phyloP scores from a whole-genome alignment of 2,113 vertebrate species.

The Nesoenas mayeri region DNA sequence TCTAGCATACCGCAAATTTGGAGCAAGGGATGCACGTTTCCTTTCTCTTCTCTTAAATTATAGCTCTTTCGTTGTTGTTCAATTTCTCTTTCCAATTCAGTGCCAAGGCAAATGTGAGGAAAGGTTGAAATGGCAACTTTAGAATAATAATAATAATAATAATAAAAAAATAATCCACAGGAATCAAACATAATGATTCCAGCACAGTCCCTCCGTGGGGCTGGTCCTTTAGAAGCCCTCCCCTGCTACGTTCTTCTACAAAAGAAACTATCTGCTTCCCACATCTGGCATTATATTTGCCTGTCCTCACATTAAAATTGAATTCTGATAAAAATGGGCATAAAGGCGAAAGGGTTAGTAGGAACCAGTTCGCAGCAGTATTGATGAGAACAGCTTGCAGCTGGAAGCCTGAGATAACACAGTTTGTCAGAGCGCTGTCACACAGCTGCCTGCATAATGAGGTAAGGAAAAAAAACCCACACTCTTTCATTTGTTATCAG shows the following conservation, averaged over 20 bases:
- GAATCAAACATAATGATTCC: conserved; percentile 42
- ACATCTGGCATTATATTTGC: conserved; percentile 46
- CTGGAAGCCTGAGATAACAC: conserved; percentile 82
- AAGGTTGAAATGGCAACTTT: conserved; percentile 5
- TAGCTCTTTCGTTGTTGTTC: neutral
- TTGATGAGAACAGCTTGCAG: conserved; percentile 76
- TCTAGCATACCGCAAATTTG: rapidly evolving
- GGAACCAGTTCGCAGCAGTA: conserved; percentile 71
- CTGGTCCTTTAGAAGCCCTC: conserved; percentile 45
- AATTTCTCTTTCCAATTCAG: conserved; percentile 23
- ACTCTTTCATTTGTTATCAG: conserved; percentile 75
- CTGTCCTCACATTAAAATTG: conserved; percentile 52
- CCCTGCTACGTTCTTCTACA: conserved; percentile 36
- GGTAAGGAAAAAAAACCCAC: conserved; percentile 43
- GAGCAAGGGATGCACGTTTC: neutral
- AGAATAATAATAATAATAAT: neutral
- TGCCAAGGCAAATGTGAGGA: neutral
- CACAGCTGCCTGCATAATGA: conserved; percentile 82
- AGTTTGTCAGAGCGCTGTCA: conserved; percentile 79
- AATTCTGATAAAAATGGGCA: conserved; percentile 30
- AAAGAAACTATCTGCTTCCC: conserved; percentile 53
- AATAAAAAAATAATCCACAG: neutral
- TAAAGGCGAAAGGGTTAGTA: conserved; percentile 67
- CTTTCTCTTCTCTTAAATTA: neutral
- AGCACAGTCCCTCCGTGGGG: neutral